Conservation (phyloP, 2,888 invertebrate species). For the Caprella mutica region DNA sequence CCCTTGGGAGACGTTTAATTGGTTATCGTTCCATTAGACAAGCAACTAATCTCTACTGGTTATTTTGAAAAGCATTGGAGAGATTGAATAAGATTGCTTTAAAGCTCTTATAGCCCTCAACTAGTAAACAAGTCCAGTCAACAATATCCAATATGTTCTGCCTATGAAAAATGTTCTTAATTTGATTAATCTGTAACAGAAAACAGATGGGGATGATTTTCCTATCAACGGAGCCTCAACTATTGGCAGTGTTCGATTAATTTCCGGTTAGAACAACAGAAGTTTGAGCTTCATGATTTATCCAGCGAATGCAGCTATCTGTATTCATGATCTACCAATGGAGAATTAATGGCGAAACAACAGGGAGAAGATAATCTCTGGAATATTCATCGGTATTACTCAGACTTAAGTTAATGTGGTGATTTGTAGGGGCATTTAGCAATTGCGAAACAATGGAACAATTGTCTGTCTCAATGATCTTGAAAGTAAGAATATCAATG, state of each 20-base stretch:
- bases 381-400: not conserved
- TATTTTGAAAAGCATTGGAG: not conserved
- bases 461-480: not conserved
- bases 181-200: not conserved
- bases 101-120: not conserved
- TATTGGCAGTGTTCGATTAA: not conserved
- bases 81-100: not conserved
- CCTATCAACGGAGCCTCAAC: not conserved
- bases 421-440: not conserved
- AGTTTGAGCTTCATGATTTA: not conserved
- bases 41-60: too few species aligned
- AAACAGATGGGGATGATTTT: not conserved
- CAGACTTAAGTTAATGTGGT: not conserved
- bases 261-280: not conserved
- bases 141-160: not conserved
- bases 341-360: not conserved
- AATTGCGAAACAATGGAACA: not conserved
- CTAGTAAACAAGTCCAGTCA: not conserved
- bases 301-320: not conserved
- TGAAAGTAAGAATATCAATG: not conserved
- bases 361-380: not conserved
- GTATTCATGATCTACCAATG: not conserved
- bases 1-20: slow-evolving; percentile 4
- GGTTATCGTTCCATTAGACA: not conserved
- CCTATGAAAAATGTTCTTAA: not conserved